Base-by-base conservation (phyloP, 2,113 vertebrate genomes). In the Connochaetes taurinus region DNA sequence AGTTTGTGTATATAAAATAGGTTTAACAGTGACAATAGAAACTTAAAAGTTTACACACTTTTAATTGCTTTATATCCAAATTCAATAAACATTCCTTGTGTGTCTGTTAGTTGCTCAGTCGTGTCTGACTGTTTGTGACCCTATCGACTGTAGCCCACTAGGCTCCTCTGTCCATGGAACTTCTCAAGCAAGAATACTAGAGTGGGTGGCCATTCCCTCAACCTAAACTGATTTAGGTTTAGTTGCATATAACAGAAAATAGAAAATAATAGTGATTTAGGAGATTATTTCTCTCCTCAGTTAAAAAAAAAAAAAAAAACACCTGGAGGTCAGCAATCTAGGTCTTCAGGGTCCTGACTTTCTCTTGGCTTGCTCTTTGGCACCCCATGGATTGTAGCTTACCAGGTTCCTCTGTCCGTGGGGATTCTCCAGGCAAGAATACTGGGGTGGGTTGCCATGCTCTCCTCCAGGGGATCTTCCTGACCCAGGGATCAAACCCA, bases 1-100 rank as follows among this genome's bases (percentile, higher is more conserved):
- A 93, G 83, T 93, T 93, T 91, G 76, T 86, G 40, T 83, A 57
- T 97, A 53, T 91, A 91, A 97, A 94, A 84, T 87, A 93, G 58
- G 64, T 88, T 90, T 94, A 93, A 96, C 80, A 78, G 47, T 80
- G 47, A 13, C 64, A 91, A 87, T 47, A 71, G 91, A 94, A 95
- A 95, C 85, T 91, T 94, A 57, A 71, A 97, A 82, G 21, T 96
- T 81, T 40, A 60, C 3, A 14, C 27, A 64, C 62, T 45, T 96
- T 97, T 88, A 29, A 89, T 96, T 95, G 91, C 43, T 93, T 85
- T 95, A 53, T 43, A 25, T 71, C 14, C 82, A 90, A 29, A 43
- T 90, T 87, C 55, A 50, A 25, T 93, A 45, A 97, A 82, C 76
- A 93, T 86, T 92, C 64, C 6, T 76, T 43, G 23, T 43, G 40